These are phyloP conservation scores for Grallaria varia DNA, from an alignment of 2,113 vertebrate species.

Conservation along the genomic window DNA sequence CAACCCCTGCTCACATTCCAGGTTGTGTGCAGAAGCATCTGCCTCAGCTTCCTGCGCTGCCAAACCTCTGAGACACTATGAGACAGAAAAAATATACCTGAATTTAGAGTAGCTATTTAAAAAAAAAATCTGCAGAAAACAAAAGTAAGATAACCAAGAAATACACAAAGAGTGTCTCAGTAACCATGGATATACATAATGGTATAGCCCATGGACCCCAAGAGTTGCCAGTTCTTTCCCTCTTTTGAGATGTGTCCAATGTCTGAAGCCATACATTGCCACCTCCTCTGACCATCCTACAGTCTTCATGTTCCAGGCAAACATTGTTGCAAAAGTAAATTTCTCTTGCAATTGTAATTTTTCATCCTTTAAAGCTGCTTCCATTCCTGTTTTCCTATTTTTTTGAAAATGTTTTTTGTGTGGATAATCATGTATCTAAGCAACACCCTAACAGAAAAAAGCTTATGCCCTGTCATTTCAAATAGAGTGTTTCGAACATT, in stretches of 20 bases:
- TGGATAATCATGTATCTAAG: constrained; percentile 40
- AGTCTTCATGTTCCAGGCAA: not conserved
- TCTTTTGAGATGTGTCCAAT: not conserved
- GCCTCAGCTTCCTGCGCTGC: not conserved
- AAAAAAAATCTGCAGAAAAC: not conserved
- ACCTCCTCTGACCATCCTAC: not conserved
- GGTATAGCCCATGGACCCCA: not conserved
- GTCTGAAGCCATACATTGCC: not conserved
- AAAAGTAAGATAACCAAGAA: not conserved
- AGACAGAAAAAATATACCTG: not conserved
- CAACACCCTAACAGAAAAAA: constrained; percentile 20
- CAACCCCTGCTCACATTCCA: not conserved
- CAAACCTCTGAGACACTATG: not conserved
- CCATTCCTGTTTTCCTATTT: not conserved
- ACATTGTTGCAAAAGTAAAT: not conserved
- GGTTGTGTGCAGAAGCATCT: not conserved
- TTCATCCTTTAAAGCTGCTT: not conserved
- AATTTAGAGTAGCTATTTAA: not conserved
- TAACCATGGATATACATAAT: not conserved
- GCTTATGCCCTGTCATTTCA: not conserved
- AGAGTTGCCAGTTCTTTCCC: not conserved
- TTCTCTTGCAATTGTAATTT: not conserved
- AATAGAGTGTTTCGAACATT: not conserved
- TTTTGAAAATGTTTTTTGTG: not conserved
- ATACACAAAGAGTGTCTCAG: not conserved